phyloP scores from a whole-genome alignment of 92 coral and sea anemone genomes.

The Umimayanthus kanabou region DNA sequence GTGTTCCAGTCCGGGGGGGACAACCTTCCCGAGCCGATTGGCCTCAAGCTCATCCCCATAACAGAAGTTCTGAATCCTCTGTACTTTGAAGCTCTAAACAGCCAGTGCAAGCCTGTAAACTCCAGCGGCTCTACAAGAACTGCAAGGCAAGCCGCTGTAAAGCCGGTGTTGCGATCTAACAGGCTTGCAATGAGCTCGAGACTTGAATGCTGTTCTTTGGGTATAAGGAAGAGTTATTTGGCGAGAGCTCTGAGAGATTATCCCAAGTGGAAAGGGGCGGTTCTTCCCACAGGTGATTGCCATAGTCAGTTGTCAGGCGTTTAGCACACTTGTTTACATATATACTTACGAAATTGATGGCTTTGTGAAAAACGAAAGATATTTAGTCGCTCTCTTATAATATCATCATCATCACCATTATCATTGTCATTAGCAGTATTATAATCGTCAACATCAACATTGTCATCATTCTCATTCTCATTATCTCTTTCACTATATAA shows the following conservation, averaged over 20 bases:
- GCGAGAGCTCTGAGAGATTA: slow-evolving; percentile 3
- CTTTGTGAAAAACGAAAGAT: no score
- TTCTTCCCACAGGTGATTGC: background rate
- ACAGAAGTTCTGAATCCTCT: slow-evolving; percentile 7
- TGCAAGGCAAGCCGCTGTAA: no score
- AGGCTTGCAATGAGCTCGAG: background rate
- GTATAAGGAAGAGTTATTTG: background rate
- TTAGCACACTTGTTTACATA: no score
- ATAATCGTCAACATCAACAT: no score
- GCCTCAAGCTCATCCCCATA: slow-evolving; percentile 29
- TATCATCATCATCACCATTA: no score
- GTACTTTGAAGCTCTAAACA: background rate
- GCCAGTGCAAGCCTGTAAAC: background rate
- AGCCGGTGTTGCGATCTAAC: background rate
- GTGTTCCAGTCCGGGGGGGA: slow-evolving; percentile 16
- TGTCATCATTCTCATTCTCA: no score
- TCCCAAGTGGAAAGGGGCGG: slow-evolving; percentile 12
- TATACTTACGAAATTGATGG: no score
- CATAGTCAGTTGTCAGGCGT: background rate
- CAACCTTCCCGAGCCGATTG: slow-evolving; percentile 42
- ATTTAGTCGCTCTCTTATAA: no score
- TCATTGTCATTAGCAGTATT: no score
- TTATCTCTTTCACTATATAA: no score
- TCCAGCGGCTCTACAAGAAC: background rate
- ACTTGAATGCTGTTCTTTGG: slow-evolving; percentile 7